Base-by-base conservation (phyloP, 2,888 invertebrate genomes). In the Conops quadrifasciatus region DNA sequence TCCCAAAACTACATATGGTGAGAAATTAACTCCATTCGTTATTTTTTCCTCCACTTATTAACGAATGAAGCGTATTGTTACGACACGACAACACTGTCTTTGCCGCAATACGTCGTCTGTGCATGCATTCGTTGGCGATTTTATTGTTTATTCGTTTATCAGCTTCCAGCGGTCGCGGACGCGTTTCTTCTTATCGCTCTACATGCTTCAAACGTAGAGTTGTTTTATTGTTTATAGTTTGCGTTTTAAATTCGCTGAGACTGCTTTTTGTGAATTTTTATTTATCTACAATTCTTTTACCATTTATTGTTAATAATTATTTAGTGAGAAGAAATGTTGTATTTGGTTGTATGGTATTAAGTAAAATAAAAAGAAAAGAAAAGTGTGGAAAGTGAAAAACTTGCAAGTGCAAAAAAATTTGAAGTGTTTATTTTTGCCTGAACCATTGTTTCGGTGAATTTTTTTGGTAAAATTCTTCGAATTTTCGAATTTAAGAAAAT, bases 101-200 rank as follows among this genome's bases (percentile, higher is more conserved):
- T 47, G 43, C 66, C 28, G 24, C 15, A 15, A 24, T 11, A 56
- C 7, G 43, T 28, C 64, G 56, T 70, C 56, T 28, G 70, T 47
- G 53, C 19, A 51, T 45, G 59, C 59, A 26, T 26, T 67, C 43
- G 47, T 51, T 53, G 5, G 16, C 30, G 51, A 26, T 56, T 68
- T 36, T 53, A 45, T 60, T 71, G 71, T 60, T 71, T 72, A 72
- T 70, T 80, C 80, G 77, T 77, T 75, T 73, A 75, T 75, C 75
- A 77, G 75, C 78, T 77, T 75, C 74, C 78, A 75, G 73, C 75
- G 76, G 74, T 76, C 77, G 80, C 76, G 78, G 79, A 79, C 78
- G 79, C 77, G n/a, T 77, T 78, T 78, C 65, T 59, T 65, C 36
- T 36, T 30, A 47, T 30, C 51, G 30, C 11, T 28, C 15, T 60